Base-by-base conservation (phyloP, 2,888 invertebrate species). In the Brenthis hecate region DNA sequence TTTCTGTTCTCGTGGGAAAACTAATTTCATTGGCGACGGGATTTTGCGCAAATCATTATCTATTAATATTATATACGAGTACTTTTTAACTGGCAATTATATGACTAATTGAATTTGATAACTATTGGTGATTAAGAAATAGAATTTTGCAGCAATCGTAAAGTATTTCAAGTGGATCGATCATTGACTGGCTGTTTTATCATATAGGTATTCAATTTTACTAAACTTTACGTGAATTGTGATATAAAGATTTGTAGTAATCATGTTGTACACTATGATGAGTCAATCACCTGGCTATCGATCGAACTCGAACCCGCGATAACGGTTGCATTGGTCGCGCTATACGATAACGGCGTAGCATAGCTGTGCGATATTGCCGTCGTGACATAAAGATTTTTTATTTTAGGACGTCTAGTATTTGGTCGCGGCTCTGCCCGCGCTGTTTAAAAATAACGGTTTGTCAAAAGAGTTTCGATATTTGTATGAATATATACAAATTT, bases 301-400 rank as follows among this genome's bases (percentile, higher is more conserved):
- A 65, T 67, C 55, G 53, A 66, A 48, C 54, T 56, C 51, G 62
- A 62, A 50, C 23, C 66, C 14, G 54, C 51, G 71, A 66, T 71
- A 68, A 68, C 68, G 56, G 68, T 66, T 50, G 55, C 57, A 64
- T 68, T 68, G 67, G 70, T 58, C 68, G 61, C 61, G 70, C 48
- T 65, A 43, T 43, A 50, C 51, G 68, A 71, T 71, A 71, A 65
- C 70, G 67, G 63, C 19, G 36, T 8, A 50, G 28, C 11, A n/a
- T 16, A n/a, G 43, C 13, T 36, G 63, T 58, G 51, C 43, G 56
- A 48, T 43, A 57, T 58, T 51, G 58, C 48, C n/a, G 13, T 50
- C 51, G 62, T 53, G 23, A 28, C 43, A 47, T 1, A 28, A 23
- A 53, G 28, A 28, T 28, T 28, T 23, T 13, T n/a, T 48, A 19